Base-by-base conservation (phyloP, 2,888 invertebrate genomes). In the Chrysopilus asiliformis region DNA sequence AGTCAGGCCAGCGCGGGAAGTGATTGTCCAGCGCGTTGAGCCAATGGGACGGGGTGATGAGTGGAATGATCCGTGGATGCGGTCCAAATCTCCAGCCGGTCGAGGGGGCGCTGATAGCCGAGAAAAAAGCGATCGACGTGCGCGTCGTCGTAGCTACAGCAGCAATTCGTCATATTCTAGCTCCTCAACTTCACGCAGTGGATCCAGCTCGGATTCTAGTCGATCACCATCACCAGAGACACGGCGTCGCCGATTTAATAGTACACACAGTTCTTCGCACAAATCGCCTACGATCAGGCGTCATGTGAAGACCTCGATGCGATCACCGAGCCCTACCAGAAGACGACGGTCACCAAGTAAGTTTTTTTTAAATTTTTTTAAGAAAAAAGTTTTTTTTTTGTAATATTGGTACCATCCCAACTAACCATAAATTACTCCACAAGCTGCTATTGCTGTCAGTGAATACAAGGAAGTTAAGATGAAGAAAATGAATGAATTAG, bases 41-140 rank as follows among this genome's bases (percentile, higher is more conserved):
- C 58, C 49, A 44, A 55, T 49, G 57, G 66, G 57, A 36, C 71
- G 74, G 28, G 81, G 76, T 1, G 91, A 93, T 56, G 91, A 91
- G 52, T 94, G 93, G 91, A 83, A 82, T 28, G 93, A 94, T 66
- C 93, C 93, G 0, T 94, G 93, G 93, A 87, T 87, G 79, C 65
- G 79, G 20, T 72, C 74, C 3, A 79, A 78, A 49, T 77, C 77
- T 4, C 76, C 76, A 1, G 57, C 62, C 57, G 66, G 74, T 2
- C 54, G 60, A 4, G 45, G 33, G 13, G 52, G 53, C 56, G 63
- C 72, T 2, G 69, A 47, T 55, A 66, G 56, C 35, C 57, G 60
- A 10, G 39, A 39, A 4, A 32, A 43, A 29, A 39, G 56, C 12
- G 55, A 55, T 14, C 53, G 56, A 0, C 53, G 58, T 2, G 57